Conservation (phyloP, 2,888 invertebrate species). For the Eupeodes latifasciatus region DNA sequence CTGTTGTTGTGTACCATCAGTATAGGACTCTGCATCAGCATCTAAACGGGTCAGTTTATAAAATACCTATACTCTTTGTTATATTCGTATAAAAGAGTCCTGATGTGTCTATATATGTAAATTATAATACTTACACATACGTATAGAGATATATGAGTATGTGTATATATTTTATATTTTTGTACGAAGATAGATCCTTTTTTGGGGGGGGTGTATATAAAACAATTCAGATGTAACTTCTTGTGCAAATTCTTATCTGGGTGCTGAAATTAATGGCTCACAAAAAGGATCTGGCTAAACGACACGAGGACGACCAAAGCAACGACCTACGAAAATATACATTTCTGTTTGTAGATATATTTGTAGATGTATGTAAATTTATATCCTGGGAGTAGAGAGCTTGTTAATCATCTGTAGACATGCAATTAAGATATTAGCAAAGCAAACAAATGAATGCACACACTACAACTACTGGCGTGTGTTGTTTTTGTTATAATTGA, state of each 20-base stretch:
- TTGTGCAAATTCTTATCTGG: constrained; percentile 56
- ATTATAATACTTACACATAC: neutral
- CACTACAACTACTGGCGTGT: constrained; percentile 8
- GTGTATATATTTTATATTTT: constrained; percentile 15
- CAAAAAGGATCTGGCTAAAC: constrained; percentile 34
- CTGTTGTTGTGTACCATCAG: neutral
- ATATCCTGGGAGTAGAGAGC: constrained; percentile 1
- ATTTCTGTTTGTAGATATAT: neutral
- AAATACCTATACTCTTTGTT: neutral
- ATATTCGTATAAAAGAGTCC: neutral
- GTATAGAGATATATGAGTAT: neutral
- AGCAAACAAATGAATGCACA: constrained; percentile 35
- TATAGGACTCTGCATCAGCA: constrained; percentile 4
- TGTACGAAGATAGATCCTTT: constrained; percentile 31
- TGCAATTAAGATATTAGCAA: constrained; percentile 66
- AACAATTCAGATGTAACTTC: constrained; percentile 47
- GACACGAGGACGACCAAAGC: neutral
- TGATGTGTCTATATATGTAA: neutral
- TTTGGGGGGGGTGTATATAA: neutral
- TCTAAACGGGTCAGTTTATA: constrained; percentile 36
- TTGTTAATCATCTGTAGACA: constrained; percentile 68
- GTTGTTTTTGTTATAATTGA: constrained; percentile 36
- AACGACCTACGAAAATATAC: too few species aligned
- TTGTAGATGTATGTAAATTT: neutral
- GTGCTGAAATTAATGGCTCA: constrained; percentile 56